Conservation (phyloP, 1,140 invertebrate genomes). For the Oedothorax gibbosus region DNA sequence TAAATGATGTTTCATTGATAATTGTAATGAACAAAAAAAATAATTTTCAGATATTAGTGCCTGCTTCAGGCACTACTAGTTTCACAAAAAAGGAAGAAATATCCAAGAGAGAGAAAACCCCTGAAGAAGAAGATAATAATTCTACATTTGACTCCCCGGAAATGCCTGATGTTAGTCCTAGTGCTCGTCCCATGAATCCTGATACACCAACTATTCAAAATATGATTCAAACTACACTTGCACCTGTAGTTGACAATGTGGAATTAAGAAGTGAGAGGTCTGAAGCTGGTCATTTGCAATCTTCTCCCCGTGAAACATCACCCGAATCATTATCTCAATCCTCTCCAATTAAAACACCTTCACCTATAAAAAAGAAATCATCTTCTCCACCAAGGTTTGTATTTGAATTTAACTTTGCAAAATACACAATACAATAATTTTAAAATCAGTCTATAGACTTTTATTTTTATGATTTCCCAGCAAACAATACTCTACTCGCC, state of each 20-base stretch:
- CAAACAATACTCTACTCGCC: too few species aligned
- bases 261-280: conserved; percentile 53
- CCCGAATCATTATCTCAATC: conserved; percentile 43
- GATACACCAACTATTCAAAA: conserved; percentile 63
- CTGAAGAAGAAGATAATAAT: conserved; percentile 20
- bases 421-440: too few species aligned
- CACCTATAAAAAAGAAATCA: conserved; percentile 51
- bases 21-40: background rate
- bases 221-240: conserved; percentile 63
- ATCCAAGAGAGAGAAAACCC: conserved; percentile 30
- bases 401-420: background rate
- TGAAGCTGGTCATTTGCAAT: conserved; percentile 21
- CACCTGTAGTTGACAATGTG: conserved; percentile 61
- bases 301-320: conserved; percentile 22
- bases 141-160: conserved; percentile 4
- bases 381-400: conserved; percentile 49
- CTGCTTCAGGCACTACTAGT: conserved; percentile 4
- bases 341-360: conserved; percentile 52
- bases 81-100: conserved; percentile 31
- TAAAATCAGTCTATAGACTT: too few species aligned
- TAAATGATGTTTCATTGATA: background rate
- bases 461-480: too few species aligned
- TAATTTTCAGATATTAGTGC: conserved; percentile 51
- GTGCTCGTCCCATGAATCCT: conserved; percentile 41
- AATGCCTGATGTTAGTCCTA: conserved; percentile 47